Conservation (phyloP, 2,113 vertebrate species). For the Odocoileus virginianus region DNA sequence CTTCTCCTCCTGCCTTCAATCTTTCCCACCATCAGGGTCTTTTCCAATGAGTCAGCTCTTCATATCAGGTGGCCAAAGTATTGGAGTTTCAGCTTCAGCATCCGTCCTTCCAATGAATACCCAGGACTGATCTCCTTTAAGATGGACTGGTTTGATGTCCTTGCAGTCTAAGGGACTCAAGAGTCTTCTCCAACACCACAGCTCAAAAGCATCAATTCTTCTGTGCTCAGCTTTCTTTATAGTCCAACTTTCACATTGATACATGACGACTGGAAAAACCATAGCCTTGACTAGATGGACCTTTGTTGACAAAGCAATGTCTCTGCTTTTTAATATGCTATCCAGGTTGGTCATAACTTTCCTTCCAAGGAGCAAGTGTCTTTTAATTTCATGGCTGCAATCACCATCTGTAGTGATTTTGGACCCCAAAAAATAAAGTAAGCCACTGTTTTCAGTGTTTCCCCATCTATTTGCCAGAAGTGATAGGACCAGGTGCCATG, state of each 20-base stretch:
- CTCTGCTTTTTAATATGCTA: no score
- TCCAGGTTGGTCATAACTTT: neutral
- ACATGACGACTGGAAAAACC: neutral
- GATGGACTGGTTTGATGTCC: neutral
- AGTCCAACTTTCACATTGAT: neutral
- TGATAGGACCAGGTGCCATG: neutral
- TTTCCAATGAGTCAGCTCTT: neutral
- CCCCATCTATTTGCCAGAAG: neutral
- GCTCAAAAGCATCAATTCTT: neutral
- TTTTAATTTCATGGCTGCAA: neutral
- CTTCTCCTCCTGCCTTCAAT: neutral
- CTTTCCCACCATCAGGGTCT: neutral
- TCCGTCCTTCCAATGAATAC: neutral
- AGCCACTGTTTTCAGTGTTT: neutral
- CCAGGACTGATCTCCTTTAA: neutral
- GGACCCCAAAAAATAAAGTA: neutral
- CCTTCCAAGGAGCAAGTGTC: neutral
- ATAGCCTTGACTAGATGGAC: neutral
- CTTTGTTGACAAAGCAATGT: neutral
- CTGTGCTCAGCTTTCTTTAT: accelerated
- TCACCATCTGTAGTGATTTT: neutral
- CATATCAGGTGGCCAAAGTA: neutral
- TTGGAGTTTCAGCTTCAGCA: neutral
- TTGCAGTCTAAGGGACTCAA: neutral
- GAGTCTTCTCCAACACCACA: neutral